A percentile compares a stretch with the other conserved stretches of the same genome.
These are phyloP conservation scores for Ephialtes manifestator DNA, from an alignment of 2,888 invertebrate genomes.

Conservation along the genomic window DNA sequence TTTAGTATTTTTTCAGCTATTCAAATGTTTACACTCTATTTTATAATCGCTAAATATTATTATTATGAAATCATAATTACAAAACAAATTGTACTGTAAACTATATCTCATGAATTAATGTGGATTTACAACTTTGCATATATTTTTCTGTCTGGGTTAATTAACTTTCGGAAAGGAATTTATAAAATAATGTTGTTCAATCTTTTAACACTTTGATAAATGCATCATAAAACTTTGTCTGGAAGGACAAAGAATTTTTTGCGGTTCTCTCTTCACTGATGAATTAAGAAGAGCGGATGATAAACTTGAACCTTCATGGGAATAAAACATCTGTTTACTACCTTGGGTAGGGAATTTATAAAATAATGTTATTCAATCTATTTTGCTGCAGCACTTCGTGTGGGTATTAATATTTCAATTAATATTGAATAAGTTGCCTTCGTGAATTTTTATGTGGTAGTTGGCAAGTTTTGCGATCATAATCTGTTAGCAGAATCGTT, in stretches of 20 bases:
- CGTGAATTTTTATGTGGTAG: not conserved
- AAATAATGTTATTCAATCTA: not conserved
- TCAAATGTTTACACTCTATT: too few species aligned
- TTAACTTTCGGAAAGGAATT: too few species aligned
- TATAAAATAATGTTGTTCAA: too few species aligned
- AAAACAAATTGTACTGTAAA: too few species aligned
- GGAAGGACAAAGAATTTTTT: not conserved
- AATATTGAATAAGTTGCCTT: not conserved
- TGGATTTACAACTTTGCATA: too few species aligned
- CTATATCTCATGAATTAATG: too few species aligned
- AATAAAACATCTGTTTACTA: not conserved
- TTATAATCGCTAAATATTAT: too few species aligned
- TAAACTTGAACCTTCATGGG: constrained; percentile 14
- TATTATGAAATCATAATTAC: too few species aligned
- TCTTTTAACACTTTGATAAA: not conserved
- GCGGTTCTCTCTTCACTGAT: constrained; percentile 20
- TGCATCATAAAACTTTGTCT: not conserved
- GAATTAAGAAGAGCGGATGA: not conserved
- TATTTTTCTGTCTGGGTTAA: too few species aligned
- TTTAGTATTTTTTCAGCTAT: too few species aligned
- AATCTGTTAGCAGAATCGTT: not conserved
- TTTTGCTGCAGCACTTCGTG: not conserved
- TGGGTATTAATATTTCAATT: not conserved
- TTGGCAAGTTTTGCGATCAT: not conserved
- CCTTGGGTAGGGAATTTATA: not conserved